Evolutionary conservation across 2,888 invertebrate genomes (phyloP).

Genomic region (Ischnus inquisitorius): DNA sequence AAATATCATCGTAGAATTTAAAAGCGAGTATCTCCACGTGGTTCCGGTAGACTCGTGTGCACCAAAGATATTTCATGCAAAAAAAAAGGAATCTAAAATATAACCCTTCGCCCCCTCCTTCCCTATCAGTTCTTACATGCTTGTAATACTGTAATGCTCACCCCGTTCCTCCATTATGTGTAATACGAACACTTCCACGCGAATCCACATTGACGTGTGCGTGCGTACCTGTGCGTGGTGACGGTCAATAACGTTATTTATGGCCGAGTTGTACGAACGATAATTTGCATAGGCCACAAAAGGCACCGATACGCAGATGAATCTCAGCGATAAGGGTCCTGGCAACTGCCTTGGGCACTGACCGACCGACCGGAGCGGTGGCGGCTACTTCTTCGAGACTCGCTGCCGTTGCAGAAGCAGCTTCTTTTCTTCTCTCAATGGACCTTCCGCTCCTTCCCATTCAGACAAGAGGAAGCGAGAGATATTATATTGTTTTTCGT

Average conservation of each 20-base stretch:
- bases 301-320: constrained; percentile 81
- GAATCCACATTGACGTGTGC: constrained; percentile 49
- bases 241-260: constrained; percentile 82
- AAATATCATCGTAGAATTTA: no score
- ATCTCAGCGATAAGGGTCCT: constrained; percentile 78
- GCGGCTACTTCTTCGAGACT: constrained; percentile 53
- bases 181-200: constrained; percentile 64
- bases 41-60: background rate
- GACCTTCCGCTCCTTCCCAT: constrained; percentile 20
- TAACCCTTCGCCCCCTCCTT: background rate
- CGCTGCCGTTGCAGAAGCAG: constrained; percentile 43
- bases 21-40: background rate
- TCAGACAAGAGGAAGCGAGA: constrained; percentile 30
- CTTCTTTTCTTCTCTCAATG: constrained; percentile 35
- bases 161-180: constrained; percentile 62
- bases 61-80: background rate
- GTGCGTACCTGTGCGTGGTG: constrained; percentile 64
- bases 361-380: constrained; percentile 21
- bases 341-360: constrained; percentile 69
- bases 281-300: constrained; percentile 82
- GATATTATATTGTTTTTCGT: constrained; percentile 54
- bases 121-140: constrained; percentile 47
- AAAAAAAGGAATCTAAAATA: constrained; percentile 42
- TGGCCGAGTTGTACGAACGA: constrained; percentile 75
- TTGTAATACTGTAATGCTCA: constrained; percentile 66